Base-by-base conservation (phyloP, 2,888 invertebrate genomes). In the Dasysyrphus albostriatus region DNA sequence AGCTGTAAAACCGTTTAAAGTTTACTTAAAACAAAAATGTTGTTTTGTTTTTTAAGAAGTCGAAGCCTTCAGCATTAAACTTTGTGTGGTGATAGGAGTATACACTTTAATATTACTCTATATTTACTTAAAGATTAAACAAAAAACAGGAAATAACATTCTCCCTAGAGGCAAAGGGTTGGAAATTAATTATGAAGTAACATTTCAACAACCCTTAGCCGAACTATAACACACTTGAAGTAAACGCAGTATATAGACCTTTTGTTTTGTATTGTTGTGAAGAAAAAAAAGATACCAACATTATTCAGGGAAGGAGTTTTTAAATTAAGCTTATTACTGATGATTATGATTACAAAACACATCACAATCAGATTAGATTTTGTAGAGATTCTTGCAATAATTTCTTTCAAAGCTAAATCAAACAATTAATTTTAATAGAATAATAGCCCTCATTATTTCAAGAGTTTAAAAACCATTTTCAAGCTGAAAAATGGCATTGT, bases 1-100 rank as follows among this genome's bases (percentile, higher is more conserved):
- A 61, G 42, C 61, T 44, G 42, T 37, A 37, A 58, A 58, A 58
- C 58, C 34, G 58, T 29, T 61, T 61, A 61, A 24, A 61, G 42
- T 8, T 24, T 39, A 19, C 39, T 39, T 24, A 61, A 42, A 42
- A 24, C 42, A 59, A 2, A 59, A 2, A 5, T 16, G 0, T 16
- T 1, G 16, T 8, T 42, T 42, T 29, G 12, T 24, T 61, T 61
- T 42, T 24, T 0, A 58, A 34, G 16, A 58, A 34, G 8, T 8
- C 1, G 29, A 0, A 29, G 42, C 61, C 61, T 42, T 44, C 4
- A 42, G 61, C 61, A 44, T 16, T 58, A 32, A 16, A 3, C 24
- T 2, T 12, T 61, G 19, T 24, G 61, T 61, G 24, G 61, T 61
- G 61, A 19, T 19, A 39, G 19, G 42, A 14, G 19, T 39, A 37